Base-by-base conservation (phyloP, 2,888 invertebrate genomes). In the Ichneumoninae sp. region DNA sequence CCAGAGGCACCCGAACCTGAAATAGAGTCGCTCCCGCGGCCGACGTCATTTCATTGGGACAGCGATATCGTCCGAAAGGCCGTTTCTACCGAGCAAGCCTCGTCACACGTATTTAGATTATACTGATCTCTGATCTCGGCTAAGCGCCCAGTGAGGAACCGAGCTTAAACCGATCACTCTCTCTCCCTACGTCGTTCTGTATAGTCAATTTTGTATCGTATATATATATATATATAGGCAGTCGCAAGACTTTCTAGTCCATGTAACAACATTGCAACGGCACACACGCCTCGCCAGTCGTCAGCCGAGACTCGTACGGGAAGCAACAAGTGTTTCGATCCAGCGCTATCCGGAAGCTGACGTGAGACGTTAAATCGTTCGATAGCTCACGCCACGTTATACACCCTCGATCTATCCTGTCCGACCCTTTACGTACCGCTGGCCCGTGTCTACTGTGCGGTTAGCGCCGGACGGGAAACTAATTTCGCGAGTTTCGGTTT, bases 261-360 rank as follows among this genome's bases (percentile, higher is more conserved):
- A 22, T 60, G n/a, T 52, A 50, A 40, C 47, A 54, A 62, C 71
- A 40, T 62, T 50, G 50, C 16, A 36, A 47, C 36, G 79, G 66
- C 44, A 19, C 40, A 60, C n/a, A 66, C 40, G 44, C 8, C 47
- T 72, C 52, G 52, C 40, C 79, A 57, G 65, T 57, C 80, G 80
- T 82, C 50, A 66, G 19, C 65, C 52, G 62, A 33, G 44, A 33
- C 70, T 72, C 52, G 71, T 80, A 70, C 80, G 80, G 82, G 54
- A 82, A 68, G 86, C 86, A 86, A 86, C 86, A 86, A 86, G 83
- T 86, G 86, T 66, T 72, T 77, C 68, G 60, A 26, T 81, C 40
- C 54, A 36, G 52, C 19, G 33, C 26, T 72, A 44, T 47, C 40
- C 36, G 33, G 50, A 70, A 57, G 36, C 40, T 47, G 69, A 22